phyloP scores from a whole-genome alignment of 2,113 vertebrate species.

The Aegotheles bennettii region DNA sequence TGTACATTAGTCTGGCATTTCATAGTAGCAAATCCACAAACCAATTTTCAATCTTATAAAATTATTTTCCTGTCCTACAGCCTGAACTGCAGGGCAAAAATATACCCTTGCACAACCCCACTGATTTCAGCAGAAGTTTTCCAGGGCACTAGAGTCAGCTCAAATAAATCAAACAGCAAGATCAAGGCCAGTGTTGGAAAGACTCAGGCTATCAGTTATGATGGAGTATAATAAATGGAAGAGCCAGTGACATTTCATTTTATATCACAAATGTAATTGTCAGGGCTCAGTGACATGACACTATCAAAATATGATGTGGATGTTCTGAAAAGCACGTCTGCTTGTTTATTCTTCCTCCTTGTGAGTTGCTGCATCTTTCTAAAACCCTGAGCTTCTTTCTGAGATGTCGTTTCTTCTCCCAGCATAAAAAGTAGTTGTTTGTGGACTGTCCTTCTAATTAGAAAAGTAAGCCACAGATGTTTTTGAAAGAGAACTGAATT shows the following conservation, averaged over 20 bases:
- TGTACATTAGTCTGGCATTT: not conserved
- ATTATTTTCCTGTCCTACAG: not conserved
- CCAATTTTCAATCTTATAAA: not conserved
- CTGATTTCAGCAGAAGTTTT: not conserved
- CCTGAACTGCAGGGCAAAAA: not conserved
- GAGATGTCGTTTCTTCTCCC: not conserved
- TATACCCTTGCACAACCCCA: not conserved
- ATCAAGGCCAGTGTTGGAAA: constrained; percentile 12
- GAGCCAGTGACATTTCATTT: constrained; percentile 31
- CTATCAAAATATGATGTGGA: not conserved
- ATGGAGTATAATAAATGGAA: constrained; percentile 21
- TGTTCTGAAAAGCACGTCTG: not conserved
- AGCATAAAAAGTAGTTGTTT: not conserved
- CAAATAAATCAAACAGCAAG: not conserved
- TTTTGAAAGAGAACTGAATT: constrained; percentile 29
- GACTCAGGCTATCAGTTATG: not conserved
- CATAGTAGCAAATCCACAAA: not conserved
- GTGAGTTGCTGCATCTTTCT: not conserved
- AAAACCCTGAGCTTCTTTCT: not conserved
- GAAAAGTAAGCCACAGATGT: not conserved
- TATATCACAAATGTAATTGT: constrained; percentile 11
- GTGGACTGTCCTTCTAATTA: not conserved
- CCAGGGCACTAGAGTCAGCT: not conserved
- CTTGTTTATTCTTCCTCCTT: not conserved
- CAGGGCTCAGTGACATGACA: not conserved